Conservation (phyloP, 2,113 vertebrate genomes). For the Syrmaticus mikado region DNA sequence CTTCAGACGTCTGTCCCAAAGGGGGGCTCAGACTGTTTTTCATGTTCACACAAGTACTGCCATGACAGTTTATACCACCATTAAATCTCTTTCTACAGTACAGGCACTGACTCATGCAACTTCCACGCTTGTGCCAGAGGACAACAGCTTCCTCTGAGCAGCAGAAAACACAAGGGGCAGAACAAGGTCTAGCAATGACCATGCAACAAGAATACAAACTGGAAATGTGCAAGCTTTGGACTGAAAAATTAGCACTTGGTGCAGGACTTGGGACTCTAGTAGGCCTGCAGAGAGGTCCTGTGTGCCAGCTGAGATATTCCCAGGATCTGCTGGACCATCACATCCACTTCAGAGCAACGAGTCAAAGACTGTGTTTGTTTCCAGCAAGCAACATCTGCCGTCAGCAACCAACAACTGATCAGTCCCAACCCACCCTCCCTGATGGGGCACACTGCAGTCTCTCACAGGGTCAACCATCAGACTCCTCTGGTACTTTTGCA, state of each 20-base stretch:
- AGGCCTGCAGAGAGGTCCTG: background rate
- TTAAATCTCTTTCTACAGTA: rapidly evolving
- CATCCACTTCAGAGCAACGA: background rate
- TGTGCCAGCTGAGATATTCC: background rate
- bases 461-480: background rate
- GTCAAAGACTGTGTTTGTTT: background rate
- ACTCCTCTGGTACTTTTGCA: background rate
- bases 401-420: background rate
- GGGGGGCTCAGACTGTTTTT: background rate
- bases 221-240: background rate
- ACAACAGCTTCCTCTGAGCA: background rate
- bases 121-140: background rate
- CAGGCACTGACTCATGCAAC: background rate
- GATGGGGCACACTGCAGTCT: background rate
- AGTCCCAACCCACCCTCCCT: background rate
- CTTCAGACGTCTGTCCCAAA: background rate
- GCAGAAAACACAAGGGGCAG: background rate
- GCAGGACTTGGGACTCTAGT: too few species aligned
- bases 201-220: background rate
- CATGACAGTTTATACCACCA: background rate
- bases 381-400: background rate
- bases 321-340: background rate
- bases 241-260: background rate
- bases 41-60: background rate
- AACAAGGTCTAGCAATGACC: background rate